Conservation (phyloP, 2,888 invertebrate genomes). For the Melanchra persicariae region DNA sequence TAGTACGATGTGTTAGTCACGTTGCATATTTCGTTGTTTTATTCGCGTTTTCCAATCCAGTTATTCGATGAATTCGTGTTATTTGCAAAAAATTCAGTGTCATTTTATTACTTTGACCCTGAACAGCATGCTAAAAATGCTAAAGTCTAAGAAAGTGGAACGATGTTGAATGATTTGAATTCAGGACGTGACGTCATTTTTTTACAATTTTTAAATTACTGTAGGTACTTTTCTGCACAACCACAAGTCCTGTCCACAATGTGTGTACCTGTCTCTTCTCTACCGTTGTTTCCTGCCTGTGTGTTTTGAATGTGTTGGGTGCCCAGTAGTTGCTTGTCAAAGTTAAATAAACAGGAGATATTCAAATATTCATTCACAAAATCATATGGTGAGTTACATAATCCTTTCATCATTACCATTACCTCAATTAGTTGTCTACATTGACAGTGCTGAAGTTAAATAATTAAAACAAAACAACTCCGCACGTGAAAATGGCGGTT, state of each 20-base stretch:
- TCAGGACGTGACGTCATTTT: slow-evolving; percentile 73
- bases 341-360: slow-evolving; percentile 17
- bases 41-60: slow-evolving; percentile 20
- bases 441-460: slow-evolving; percentile 8
- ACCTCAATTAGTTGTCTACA: slow-evolving; percentile 3
- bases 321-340: background rate
- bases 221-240: too few species aligned
- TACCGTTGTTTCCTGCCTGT: too few species aligned
- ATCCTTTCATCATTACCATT: slow-evolving; percentile 25
- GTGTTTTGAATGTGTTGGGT: too few species aligned
- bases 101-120: slow-evolving; percentile 52
- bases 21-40: slow-evolving; percentile 44
- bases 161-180: slow-evolving; percentile 43
- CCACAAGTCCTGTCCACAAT: too few species aligned
- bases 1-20: slow-evolving; percentile 67
- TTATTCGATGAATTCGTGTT: slow-evolving; percentile 19
- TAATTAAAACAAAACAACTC: slow-evolving; percentile 42
- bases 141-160: slow-evolving; percentile 55
- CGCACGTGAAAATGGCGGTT: slow-evolving; percentile 60
- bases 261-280: too few species aligned
- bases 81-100: slow-evolving; percentile 14
- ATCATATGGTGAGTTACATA: slow-evolving; percentile 49
- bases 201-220: background rate
- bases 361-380: slow-evolving; percentile 5
- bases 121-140: slow-evolving; percentile 61